Evolutionary conservation across 2,888 invertebrate species (phyloP), one percentile per base, ranked within the genome.

Genomic region (Zeuzera pyrina): DNA sequence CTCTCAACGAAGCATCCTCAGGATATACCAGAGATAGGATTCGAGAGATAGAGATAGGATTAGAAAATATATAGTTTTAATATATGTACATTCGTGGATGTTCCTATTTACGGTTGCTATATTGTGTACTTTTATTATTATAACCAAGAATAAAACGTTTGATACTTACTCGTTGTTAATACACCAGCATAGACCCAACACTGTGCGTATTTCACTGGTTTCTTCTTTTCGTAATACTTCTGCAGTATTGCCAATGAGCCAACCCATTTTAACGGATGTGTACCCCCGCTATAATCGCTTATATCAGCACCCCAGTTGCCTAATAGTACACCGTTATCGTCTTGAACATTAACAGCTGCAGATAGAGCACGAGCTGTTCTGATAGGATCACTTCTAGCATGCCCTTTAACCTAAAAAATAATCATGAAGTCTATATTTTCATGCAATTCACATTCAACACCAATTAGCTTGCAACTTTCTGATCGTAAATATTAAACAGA

Each of bases 121-220:
- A n/a, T n/a, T n/a, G n/a, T 7, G 19, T 19, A 7, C 19, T 7
- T 7, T 2, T 5, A 19, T 19, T 19, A 19, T 19, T 19, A 19
- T 8, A 19, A 19, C 5, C 6, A 19, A 19, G 8, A 19, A 7
- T 8, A 2, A 8, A 19, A 19, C 19, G 19, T 19, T 19, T 19
- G 19, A 19, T 14, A 15, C 76, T 73, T 69, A 92, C 92, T 85
- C 40, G 97, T 93, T 0, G 94, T 91, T 29, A 95, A 71, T 12
- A 97, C 92, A 1, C 96, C 97, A 2, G 96, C 90, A 57, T 95
- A 97, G 3, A 96, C 94, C 95, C 96, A 97, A 59, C 97, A 97
- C 53, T 97, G 97, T 0, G 95, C 97, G 61, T 92, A 98, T 67
- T 94, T 95, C 0, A 97, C 94, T 0, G 96, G 92, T 47, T 91